Evolutionary conservation across 2,797 vertebrate genomes (phyloP).

Genomic region (Cottoperca gobio): DNA sequence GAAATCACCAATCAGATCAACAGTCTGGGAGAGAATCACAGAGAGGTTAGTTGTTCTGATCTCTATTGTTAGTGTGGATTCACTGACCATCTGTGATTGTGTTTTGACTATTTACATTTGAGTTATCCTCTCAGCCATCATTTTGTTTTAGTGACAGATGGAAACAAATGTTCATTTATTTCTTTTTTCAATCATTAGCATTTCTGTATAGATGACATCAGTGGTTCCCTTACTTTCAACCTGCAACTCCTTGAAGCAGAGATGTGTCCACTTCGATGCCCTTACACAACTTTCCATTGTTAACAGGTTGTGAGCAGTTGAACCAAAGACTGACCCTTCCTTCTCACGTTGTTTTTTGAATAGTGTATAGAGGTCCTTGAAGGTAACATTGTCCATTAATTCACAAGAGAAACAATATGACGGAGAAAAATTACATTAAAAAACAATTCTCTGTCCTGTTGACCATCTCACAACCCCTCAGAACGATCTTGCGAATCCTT

Average conservation of each 20-base stretch:
- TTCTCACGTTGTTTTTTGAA: not conserved
- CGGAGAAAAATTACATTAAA: not conserved
- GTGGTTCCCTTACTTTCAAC: not conserved
- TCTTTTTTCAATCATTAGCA: not conserved
- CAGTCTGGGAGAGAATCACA: constrained; percentile 73
- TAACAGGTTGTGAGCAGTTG: not conserved
- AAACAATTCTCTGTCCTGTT: not conserved
- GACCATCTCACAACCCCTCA: too few relatives aligned
- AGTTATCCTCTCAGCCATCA: not conserved
- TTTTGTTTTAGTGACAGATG: not conserved
- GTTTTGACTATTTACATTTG: not conserved
- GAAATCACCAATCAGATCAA: constrained; percentile 78
- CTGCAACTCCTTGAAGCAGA: not conserved
- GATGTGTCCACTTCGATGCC: rapidly evolving
- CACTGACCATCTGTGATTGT: not conserved
- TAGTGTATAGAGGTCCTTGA: not conserved
- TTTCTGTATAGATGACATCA: not conserved
- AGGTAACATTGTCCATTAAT: not conserved
- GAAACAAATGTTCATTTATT: not conserved
- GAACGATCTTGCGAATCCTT: not conserved
- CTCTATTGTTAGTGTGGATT: not conserved
- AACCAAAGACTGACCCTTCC: not conserved
- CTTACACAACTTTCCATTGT: not conserved
- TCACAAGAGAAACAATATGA: not conserved
- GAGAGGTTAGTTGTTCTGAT: constrained; percentile 65